These are phyloP conservation scores for Chaenodraco wilsoni DNA, from an alignment of 2,797 vertebrate species.

Conservation along the genomic window DNA sequence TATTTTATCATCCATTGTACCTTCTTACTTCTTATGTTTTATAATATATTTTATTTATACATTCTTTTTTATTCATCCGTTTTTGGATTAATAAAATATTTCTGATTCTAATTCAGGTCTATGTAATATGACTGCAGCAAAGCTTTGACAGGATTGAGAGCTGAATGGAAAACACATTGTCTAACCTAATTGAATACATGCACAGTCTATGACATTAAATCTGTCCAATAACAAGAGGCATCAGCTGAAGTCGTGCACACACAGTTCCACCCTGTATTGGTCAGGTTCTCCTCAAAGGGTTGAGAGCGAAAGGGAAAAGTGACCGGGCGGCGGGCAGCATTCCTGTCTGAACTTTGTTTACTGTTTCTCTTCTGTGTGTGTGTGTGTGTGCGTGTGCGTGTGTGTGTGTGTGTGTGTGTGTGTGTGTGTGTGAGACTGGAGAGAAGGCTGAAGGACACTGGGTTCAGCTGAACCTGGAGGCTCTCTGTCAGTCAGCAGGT, in stretches of 20 bases:
- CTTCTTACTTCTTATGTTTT: too few species aligned
- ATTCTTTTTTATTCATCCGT: too few species aligned
- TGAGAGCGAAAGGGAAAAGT: slow-evolving; percentile 9
- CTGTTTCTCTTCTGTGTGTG: neutral
- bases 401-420: too few species aligned
- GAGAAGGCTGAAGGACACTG: slow-evolving; percentile 50
- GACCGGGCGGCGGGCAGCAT: slow-evolving; percentile 32
- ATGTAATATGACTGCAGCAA: too few species aligned
- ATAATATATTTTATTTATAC: too few species aligned
- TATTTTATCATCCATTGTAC: too few species aligned
- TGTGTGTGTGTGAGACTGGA: slow-evolving; percentile 39
- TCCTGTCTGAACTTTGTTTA: slow-evolving; percentile 45
- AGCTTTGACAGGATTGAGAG: too few species aligned
- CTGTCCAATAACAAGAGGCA: neutral
- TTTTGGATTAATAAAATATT: too few species aligned
- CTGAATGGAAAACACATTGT: too few species aligned
- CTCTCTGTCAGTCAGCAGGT: slow-evolving; percentile 26
- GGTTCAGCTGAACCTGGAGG: slow-evolving; percentile 63
- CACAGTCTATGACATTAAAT: neutral
- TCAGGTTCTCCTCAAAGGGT: neutral
- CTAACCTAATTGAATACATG: too few species aligned
- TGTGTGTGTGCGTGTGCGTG: neutral
- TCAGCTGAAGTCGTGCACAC: neutral
- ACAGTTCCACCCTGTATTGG: neutral
- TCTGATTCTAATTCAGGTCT: too few species aligned